These are phyloP conservation scores for Poecilus cupreus DNA, from an alignment of 2,888 invertebrate genomes.

Conservation along the genomic window DNA sequence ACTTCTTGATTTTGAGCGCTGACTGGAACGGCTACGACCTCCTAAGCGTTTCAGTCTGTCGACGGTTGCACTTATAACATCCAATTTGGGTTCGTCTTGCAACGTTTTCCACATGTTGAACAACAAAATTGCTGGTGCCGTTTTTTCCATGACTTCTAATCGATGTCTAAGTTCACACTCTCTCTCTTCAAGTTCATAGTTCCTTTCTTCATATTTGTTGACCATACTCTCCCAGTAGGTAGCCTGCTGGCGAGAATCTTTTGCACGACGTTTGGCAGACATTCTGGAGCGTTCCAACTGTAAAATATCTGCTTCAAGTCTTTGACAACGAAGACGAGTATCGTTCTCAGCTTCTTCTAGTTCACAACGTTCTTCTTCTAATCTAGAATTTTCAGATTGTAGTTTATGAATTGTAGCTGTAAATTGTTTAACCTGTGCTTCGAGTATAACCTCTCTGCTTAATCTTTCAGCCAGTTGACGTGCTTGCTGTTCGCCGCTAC, in stretches of 20 bases:
- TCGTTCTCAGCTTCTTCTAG: conserved; percentile 86
- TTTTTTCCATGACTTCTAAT: conserved; percentile 77
- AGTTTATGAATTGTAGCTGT: conserved; percentile 75
- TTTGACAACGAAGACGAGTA: conserved; percentile 79
- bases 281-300: conserved; percentile 65
- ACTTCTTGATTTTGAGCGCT: conserved; percentile 65
- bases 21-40: conserved; percentile 68
- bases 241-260: conserved; percentile 62
- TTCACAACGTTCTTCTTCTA: conserved; percentile 84
- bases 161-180: conserved; percentile 75
- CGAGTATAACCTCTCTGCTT: conserved; percentile 78
- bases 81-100: conserved; percentile 68
- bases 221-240: conserved; percentile 68
- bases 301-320: conserved; percentile 66
- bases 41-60: conserved; percentile 21
- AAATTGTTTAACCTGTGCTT: conserved; percentile 72
- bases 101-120: conserved; percentile 76
- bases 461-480: conserved; percentile 78
- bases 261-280: conserved; percentile 65
- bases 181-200: conserved; percentile 74
- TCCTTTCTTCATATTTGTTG: conserved; percentile 75
- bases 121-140: conserved; percentile 78
- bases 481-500: conserved; percentile 78
- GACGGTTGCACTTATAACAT: conserved; percentile 65
- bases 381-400: conserved; percentile 78